Conservation (phyloP, 2,888 invertebrate genomes). For the Melanostoma mellinum region DNA sequence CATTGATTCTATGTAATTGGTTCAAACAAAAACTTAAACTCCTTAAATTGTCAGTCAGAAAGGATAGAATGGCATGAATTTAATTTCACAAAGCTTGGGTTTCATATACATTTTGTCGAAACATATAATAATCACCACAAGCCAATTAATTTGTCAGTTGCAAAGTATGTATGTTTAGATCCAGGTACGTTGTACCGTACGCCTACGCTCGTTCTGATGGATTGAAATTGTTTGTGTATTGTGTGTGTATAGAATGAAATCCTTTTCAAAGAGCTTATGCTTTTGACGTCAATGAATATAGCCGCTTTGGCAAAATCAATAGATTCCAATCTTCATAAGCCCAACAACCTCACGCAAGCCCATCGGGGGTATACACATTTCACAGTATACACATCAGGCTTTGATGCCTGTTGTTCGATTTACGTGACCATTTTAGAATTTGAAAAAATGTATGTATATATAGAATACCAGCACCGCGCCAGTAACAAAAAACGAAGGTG, state of each 20-base stretch:
- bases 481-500: not conserved
- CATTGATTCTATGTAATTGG: no score
- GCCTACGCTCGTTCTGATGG: no score
- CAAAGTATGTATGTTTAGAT: conserved; percentile 1
- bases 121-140: conserved; percentile 28
- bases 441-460: not conserved
- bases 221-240: not conserved
- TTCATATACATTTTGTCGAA: no score
- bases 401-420: conserved; percentile 15
- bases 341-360: not conserved
- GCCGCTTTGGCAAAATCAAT: conserved; percentile 31
- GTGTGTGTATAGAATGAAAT: not conserved
- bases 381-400: no score
- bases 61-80: no score
- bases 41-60: no score
- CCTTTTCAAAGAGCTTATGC: conserved; percentile 7
- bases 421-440: conserved; percentile 21
- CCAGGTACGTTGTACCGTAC: no score
- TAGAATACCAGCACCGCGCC: not conserved
- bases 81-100: no score
- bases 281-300: conserved; percentile 29
- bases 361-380: not conserved
- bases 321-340: conserved; percentile 18
- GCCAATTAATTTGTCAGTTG: conserved; percentile 25
- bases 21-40: no score